phyloP scores from a whole-genome alignment of 2,888 invertebrate species.

The Netelia virgata region DNA sequence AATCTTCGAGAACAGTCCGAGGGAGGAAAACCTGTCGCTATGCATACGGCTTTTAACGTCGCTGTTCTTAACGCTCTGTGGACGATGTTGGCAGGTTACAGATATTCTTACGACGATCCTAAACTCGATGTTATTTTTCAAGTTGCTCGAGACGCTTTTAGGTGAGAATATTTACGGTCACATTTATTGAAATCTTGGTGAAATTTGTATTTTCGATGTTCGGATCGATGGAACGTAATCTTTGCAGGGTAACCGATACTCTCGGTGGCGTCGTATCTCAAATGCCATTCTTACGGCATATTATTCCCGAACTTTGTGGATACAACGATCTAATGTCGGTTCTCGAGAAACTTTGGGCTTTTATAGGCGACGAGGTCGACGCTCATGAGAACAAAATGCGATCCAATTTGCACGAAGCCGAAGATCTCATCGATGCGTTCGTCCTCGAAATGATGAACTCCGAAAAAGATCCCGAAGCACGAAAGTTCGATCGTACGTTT shows the following conservation, averaged over 20 bases:
- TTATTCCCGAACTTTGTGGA: constrained; percentile 88
- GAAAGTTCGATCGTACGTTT: constrained; percentile 78
- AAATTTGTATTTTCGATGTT: not conserved
- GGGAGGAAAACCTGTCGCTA: constrained; percentile 83
- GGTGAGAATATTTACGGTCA: constrained; percentile 72
- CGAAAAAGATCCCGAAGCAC: constrained; percentile 75
- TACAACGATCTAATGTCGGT: constrained; percentile 87
- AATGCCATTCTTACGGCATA: constrained; percentile 88
- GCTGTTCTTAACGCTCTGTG: constrained; percentile 90
- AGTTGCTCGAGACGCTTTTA: constrained; percentile 88
- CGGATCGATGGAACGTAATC: not conserved
- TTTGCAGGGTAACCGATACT: constrained; percentile 86
- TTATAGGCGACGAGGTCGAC: constrained; percentile 85
- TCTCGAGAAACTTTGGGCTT: constrained; percentile 86
- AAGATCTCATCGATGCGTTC: constrained; percentile 89
- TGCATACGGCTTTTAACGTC: constrained; percentile 87
- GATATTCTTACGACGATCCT: constrained; percentile 88
- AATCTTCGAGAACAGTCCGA: constrained; percentile 81
- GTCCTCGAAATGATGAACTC: constrained; percentile 86
- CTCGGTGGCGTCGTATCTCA: constrained; percentile 90
- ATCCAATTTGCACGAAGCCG: constrained; percentile 73
- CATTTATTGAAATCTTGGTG: not conserved
- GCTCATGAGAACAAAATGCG: constrained; percentile 75
- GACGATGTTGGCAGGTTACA: constrained; percentile 89
- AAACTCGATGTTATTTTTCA: constrained; percentile 86